phyloP scores from a whole-genome alignment of 2,113 vertebrate species.

The Rallus limicola region DNA sequence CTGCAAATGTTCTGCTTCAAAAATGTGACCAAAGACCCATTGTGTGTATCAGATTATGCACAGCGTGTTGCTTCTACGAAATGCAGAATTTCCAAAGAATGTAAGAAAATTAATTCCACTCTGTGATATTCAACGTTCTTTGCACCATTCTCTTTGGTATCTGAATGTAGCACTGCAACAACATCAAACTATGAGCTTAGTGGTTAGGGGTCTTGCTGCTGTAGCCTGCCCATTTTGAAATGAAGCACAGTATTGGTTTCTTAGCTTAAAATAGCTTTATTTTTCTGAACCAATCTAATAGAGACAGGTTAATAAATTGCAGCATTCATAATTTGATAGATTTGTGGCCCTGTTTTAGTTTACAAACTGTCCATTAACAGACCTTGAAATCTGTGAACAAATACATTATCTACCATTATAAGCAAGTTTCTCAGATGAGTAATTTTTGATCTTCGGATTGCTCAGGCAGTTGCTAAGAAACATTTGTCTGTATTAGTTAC shows the following conservation, averaged over 20 bases:
- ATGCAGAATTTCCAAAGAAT: background rate
- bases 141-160: background rate
- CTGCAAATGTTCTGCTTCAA: background rate
- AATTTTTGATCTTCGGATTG: constrained; percentile 64
- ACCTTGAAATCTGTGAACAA: constrained; percentile 55
- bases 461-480: constrained; percentile 62
- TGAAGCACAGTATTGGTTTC: background rate
- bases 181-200: background rate
- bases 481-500: constrained; percentile 67
- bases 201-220: background rate
- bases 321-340: constrained; percentile 8
- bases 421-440: constrained; percentile 61
- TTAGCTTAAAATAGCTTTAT: background rate
- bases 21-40: background rate
- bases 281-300: background rate
- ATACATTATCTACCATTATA: constrained; percentile 47
- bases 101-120: background rate
- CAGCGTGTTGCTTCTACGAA: background rate
- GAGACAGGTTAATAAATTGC: constrained; percentile 6
- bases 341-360: constrained; percentile 14
- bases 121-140: background rate
- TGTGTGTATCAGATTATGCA: background rate
- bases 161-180: background rate
- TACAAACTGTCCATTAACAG: constrained; percentile 50
- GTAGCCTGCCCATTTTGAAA: background rate